Conservation (phyloP, 2,797 vertebrate species). For the Pachyuromys duprasi region DNA sequence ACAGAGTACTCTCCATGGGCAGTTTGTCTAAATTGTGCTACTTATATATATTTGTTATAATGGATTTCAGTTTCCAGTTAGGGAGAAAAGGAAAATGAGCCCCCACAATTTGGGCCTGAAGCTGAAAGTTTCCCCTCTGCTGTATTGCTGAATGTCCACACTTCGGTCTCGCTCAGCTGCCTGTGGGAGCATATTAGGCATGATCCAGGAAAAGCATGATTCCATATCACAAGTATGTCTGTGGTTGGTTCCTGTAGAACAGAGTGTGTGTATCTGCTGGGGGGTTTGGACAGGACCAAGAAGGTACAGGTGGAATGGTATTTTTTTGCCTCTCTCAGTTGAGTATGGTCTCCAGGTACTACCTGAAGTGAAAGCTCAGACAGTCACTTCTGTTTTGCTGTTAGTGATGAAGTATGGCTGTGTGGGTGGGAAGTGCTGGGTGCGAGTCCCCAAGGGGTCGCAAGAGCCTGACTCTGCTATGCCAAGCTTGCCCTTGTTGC, state of each 20-base stretch:
- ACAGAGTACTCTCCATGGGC: conserved; percentile 81
- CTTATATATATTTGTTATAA: conserved; percentile 78
- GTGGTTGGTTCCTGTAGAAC: conserved; percentile 15
- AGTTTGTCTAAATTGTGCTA: conserved; percentile 89
- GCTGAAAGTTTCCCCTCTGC: conserved; percentile 85
- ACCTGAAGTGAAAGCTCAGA: conserved; percentile 88
- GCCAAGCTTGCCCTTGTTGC: conserved; percentile 93
- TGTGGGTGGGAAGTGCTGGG: conserved; percentile 95
- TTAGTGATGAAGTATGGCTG: conserved; percentile 99
- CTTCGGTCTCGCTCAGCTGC: conserved; percentile 78
- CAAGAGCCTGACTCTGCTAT: conserved; percentile 91
- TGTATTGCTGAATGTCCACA: conserved; percentile 87
- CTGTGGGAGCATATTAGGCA: conserved; percentile 64
- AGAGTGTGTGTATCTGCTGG: background rate
- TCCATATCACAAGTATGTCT: conserved; percentile 49
- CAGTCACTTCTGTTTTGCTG: conserved; percentile 99
- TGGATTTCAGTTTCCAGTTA: conserved; percentile 87
- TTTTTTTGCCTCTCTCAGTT: conserved; percentile 81
- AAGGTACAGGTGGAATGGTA: background rate
- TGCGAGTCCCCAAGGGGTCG: conserved; percentile 93
- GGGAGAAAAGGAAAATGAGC: conserved; percentile 83
- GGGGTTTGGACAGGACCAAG: background rate
- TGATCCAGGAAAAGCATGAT: conserved; percentile 78
- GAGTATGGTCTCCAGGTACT: conserved; percentile 70
- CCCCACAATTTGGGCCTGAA: conserved; percentile 80